Percentiles rank a stretch among this genome's conserved stretches.
These are phyloP conservation scores for Stomorhina lunata DNA, from an alignment of 2,888 invertebrate genomes.

Conservation along the genomic window DNA sequence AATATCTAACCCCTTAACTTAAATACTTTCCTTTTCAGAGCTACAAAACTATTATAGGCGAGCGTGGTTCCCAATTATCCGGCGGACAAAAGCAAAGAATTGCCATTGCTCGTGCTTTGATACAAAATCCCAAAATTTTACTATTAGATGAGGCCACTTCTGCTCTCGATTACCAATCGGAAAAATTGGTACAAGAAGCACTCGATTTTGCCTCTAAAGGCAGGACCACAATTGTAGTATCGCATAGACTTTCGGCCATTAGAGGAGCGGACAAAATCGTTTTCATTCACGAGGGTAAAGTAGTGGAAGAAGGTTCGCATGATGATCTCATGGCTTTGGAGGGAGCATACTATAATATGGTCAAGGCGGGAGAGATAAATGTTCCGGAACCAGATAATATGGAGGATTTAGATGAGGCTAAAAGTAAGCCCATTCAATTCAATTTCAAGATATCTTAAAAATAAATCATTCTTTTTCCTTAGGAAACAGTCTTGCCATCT, in stretches of 20 bases:
- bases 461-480: not conserved
- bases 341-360: slow-evolving; percentile 86
- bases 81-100: slow-evolving; percentile 93
- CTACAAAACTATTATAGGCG: slow-evolving; percentile 89
- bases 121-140: slow-evolving; percentile 87
- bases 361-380: slow-evolving; percentile 80
- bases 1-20: not conserved
- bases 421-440: slow-evolving; percentile 68
- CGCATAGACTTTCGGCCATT: slow-evolving; percentile 87
- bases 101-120: slow-evolving; percentile 90
- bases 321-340: slow-evolving; percentile 84
- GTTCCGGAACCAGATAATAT: slow-evolving; percentile 70
- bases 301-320: slow-evolving; percentile 88
- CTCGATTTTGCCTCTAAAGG: slow-evolving; percentile 88
- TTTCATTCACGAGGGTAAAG: slow-evolving; percentile 86
- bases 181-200: slow-evolving; percentile 89
- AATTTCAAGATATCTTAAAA: not conserved
- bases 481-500: slow-evolving; percentile 76
- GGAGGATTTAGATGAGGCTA: slow-evolving; percentile 70
- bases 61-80: slow-evolving; percentile 89
- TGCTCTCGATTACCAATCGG: slow-evolving; percentile 90
- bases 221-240: slow-evolving; percentile 88
- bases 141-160: slow-evolving; percentile 92
- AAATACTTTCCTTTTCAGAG: slow-evolving; percentile 80
- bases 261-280: slow-evolving; percentile 86